phyloP scores from a whole-genome alignment of 1,140 invertebrate genomes.

The Tetragnatha versicolor region DNA sequence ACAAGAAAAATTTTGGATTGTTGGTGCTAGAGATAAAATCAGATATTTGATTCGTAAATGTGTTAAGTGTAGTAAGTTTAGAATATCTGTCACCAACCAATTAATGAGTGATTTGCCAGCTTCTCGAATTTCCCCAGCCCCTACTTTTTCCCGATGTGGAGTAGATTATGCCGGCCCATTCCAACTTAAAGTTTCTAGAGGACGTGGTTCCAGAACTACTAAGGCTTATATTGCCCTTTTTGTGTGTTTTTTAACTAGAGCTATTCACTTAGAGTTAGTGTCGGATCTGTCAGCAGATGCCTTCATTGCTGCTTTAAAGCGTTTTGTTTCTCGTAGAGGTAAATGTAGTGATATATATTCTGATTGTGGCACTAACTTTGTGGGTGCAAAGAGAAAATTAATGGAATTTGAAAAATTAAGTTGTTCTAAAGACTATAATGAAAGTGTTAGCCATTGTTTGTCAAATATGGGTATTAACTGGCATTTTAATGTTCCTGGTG shows the following conservation, averaged over 20 bases:
- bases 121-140: conserved; percentile 31
- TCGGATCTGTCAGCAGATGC: background rate
- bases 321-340: conserved; percentile 59
- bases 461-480: background rate
- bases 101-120: background rate
- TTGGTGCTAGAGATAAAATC: background rate
- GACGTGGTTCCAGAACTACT: background rate
- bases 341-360: no score
- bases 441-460: background rate
- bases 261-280: background rate
- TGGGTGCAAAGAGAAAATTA: no score
- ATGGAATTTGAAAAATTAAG: no score
- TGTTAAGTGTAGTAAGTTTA: background rate
- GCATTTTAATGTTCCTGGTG: background rate
- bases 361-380: no score
- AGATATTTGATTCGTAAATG: no score
- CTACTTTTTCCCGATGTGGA: conserved; percentile 54
- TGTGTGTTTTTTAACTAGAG: conserved; percentile 2
- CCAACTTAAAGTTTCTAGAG: background rate
- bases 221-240: conserved; percentile 1
- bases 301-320: no score
- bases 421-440: background rate
- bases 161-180: conserved; percentile 58
- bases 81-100: background rate
- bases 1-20: background rate